Evolutionary conservation across 2,888 invertebrate genomes (phyloP).

Genomic region (Scaptomyza tumidula): DNA sequence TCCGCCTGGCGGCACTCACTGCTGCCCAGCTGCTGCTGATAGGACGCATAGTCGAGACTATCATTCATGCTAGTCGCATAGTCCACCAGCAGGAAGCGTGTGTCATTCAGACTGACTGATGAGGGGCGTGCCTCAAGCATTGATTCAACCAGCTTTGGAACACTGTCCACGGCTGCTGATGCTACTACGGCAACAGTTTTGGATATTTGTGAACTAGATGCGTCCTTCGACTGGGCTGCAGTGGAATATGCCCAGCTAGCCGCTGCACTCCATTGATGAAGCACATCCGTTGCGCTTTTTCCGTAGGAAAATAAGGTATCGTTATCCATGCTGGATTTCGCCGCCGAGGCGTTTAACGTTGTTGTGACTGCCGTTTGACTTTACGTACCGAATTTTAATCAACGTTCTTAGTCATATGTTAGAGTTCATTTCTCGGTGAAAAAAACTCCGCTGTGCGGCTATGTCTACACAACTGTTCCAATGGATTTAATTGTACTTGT

Average conservation of each 20-base stretch:
- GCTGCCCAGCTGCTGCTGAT: conserved; percentile 60
- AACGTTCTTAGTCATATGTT: no score
- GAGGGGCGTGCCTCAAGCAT: conserved; percentile 13
- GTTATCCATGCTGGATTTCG: conserved; percentile 59
- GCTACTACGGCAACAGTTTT: conserved; percentile 15
- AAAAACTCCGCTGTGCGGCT: neutral
- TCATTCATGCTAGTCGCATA: conserved; percentile 54
- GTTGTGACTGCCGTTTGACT: conserved; percentile 40
- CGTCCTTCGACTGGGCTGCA: conserved; percentile 27
- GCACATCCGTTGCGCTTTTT: conserved; percentile 48
- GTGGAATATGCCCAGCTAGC: conserved; percentile 33
- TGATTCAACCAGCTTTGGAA: conserved; percentile 18
- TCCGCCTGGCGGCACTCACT: conserved; percentile 67
- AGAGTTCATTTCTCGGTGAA: no score
- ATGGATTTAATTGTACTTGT: no score
- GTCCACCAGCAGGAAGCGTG: conserved; percentile 49
- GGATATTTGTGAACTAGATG: conserved; percentile 9
- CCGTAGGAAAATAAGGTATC: conserved; percentile 48
- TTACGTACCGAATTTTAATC: no score
- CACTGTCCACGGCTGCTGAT: conserved; percentile 12
- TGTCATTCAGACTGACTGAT: conserved; percentile 28
- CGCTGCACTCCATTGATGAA: conserved; percentile 63
- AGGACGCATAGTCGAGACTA: conserved; percentile 60
- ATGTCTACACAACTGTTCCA: neutral
- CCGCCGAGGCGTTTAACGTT: conserved; percentile 28